These are phyloP conservation scores for Alligator sinensis DNA, from an alignment of 2,113 vertebrate species.

Conservation along the genomic window DNA sequence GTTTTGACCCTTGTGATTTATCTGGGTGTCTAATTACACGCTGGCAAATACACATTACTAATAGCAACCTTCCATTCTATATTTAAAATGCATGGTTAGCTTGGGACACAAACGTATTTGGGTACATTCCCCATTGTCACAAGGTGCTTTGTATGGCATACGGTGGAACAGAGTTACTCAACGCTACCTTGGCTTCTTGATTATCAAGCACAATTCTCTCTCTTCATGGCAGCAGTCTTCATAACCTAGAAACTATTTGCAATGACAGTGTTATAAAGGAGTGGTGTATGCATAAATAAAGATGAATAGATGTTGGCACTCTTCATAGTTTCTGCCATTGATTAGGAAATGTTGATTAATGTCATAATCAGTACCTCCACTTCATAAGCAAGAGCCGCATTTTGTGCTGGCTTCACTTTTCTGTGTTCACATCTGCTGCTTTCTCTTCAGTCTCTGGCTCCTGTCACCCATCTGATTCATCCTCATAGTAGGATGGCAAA, in stretches of 20 bases:
- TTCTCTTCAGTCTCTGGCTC: conserved; percentile 69
- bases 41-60: conserved; percentile 64
- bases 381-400: conserved; percentile 40
- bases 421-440: conserved; percentile 72
- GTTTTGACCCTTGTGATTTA: conserved; percentile 53
- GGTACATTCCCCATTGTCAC: conserved; percentile 65
- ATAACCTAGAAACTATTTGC: conserved; percentile 69
- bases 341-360: conserved; percentile 71
- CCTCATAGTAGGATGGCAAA: conserved; percentile 68
- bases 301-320: conserved; percentile 68
- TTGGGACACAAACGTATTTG: conserved; percentile 18
- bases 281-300: conserved; percentile 62
- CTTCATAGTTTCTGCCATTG: conserved; percentile 60
- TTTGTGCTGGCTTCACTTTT: conserved; percentile 63
- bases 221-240: conserved; percentile 66
- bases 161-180: conserved; percentile 59
- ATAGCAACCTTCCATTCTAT: conserved; percentile 64
- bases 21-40: conserved; percentile 62
- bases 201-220: conserved; percentile 66
- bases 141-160: conserved; percentile 51
- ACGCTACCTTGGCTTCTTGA: conserved; percentile 57
- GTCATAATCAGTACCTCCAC: conserved; percentile 61
- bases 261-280: conserved; percentile 62
- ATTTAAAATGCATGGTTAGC: conserved; percentile 63
- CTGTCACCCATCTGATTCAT: conserved; percentile 74